Conservation (phyloP, 2,888 invertebrate genomes). For the Pyrocoelia pectoralis region DNA sequence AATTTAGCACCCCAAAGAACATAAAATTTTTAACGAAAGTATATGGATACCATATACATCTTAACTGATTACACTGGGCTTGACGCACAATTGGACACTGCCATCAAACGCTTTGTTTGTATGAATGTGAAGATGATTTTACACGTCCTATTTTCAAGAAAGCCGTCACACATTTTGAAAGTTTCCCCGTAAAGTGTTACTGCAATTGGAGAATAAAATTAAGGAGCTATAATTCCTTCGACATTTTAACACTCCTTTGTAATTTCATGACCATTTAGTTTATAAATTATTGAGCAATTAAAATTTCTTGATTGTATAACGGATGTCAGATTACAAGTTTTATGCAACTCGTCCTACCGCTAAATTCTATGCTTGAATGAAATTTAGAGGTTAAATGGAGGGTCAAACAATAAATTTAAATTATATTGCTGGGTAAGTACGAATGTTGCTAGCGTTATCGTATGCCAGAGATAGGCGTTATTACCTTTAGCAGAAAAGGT, state of each 20-base stretch:
- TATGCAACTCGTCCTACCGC: conserved; percentile 14
- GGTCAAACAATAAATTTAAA: conserved; percentile 13
- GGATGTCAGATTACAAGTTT: conserved; percentile 14
- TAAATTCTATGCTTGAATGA: conserved; percentile 10
- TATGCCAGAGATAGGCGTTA: conserved; percentile 6
- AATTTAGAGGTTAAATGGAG: conserved; percentile 14
- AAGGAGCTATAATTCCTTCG: not conserved
- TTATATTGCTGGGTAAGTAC: conserved; percentile 14
- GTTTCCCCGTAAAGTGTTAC: no score
- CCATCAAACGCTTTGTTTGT: no score
- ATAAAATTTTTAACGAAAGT: no score
- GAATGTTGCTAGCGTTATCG: conserved; percentile 12
- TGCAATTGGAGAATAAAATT: not conserved
- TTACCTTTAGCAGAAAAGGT: conserved; percentile 2
- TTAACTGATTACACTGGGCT: no score
- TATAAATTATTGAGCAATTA: conserved; percentile 13
- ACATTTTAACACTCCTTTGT: conserved; percentile 9
- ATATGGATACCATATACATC: no score
- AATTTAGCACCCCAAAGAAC: no score
- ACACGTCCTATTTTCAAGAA: no score
- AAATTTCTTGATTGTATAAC: conserved; percentile 13
- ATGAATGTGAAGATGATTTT: no score
- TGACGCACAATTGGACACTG: no score
- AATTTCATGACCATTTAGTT: conserved; percentile 8
- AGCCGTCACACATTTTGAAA: no score